Evolutionary conservation across 2,888 invertebrate genomes (phyloP).

Genomic region (Noctua comes): DNA sequence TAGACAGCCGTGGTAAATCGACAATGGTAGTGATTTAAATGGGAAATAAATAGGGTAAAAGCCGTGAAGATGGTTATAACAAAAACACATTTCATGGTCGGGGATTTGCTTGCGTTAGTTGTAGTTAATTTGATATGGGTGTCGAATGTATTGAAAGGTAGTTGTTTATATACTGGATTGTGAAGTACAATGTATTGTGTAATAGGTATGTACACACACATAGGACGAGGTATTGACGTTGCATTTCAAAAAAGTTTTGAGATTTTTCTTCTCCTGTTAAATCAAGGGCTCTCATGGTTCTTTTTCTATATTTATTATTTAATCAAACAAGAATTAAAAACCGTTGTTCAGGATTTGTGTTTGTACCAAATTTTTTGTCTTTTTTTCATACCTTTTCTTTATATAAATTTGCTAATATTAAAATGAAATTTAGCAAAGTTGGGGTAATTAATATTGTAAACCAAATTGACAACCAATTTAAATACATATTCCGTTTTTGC

Average conservation of each 20-base stretch:
- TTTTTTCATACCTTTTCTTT: neutral
- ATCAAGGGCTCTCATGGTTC: neutral
- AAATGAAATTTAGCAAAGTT: neutral
- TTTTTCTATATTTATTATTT: neutral
- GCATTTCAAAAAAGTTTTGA: conserved; percentile 3
- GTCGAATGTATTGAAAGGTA: conserved; percentile 68
- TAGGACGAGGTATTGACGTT: conserved; percentile 14
- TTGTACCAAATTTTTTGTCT: neutral
- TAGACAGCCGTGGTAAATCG: conserved; percentile 85
- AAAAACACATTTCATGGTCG: conserved; percentile 88
- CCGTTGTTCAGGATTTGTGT: neutral
- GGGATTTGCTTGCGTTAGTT: conserved; percentile 78
- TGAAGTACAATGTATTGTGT: conserved; percentile 44
- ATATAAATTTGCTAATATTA: neutral
- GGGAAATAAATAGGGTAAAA: conserved; percentile 87
- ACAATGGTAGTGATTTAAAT: conserved; percentile 88
- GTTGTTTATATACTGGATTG: conserved; percentile 62
- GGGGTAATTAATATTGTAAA: neutral
- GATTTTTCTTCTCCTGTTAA: neutral
- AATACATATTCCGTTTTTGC: neutral
- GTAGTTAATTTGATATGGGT: conserved; percentile 82
- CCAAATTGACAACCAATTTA: neutral
- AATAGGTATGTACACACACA: conserved; percentile 20
- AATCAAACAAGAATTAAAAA: neutral
- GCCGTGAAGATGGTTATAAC: conserved; percentile 86